Evolutionary conservation across 2,113 vertebrate genomes (phyloP).

Genomic region (Oostethus manadensis): DNA sequence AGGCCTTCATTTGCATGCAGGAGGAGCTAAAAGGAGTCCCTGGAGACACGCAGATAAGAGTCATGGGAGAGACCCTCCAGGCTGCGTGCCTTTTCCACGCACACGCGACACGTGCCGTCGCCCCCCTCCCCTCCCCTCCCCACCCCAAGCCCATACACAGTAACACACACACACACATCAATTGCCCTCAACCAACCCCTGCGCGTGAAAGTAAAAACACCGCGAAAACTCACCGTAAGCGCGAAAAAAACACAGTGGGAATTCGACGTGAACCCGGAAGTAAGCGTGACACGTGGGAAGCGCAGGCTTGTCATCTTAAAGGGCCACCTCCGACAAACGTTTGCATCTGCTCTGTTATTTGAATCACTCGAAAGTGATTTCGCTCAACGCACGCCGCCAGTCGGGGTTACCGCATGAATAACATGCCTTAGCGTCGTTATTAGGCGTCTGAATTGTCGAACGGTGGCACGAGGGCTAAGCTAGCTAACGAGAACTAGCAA

Average conservation of each 20-base stretch:
- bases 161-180: neutral
- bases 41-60: constrained; percentile 59
- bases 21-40: constrained; percentile 45
- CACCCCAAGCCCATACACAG: constrained; percentile 5
- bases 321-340: neutral
- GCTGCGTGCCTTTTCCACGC: constrained; percentile 45
- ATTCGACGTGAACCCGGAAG: neutral
- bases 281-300: neutral
- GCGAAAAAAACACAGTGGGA: neutral
- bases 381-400: neutral
- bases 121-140: constrained; percentile 2
- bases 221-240: neutral
- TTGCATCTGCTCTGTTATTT: too few relatives aligned
- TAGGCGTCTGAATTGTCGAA: too few relatives aligned
- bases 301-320: too few relatives aligned
- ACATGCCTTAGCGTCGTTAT: too few relatives aligned
- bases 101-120: constrained; percentile 61
- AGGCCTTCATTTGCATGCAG: constrained; percentile 63
- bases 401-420: neutral
- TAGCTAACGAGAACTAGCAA: too few relatives aligned
- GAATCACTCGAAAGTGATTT: neutral
- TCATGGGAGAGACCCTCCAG: constrained; percentile 61
- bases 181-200: neutral
- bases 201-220: neutral
- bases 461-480: too few relatives aligned